A percentile compares a stretch with the other conserved stretches of the same genome.
These are phyloP conservation scores for Cynodonichthys magdalenae DNA, from an alignment of 2,797 vertebrate genomes.

Conservation along the genomic window DNA sequence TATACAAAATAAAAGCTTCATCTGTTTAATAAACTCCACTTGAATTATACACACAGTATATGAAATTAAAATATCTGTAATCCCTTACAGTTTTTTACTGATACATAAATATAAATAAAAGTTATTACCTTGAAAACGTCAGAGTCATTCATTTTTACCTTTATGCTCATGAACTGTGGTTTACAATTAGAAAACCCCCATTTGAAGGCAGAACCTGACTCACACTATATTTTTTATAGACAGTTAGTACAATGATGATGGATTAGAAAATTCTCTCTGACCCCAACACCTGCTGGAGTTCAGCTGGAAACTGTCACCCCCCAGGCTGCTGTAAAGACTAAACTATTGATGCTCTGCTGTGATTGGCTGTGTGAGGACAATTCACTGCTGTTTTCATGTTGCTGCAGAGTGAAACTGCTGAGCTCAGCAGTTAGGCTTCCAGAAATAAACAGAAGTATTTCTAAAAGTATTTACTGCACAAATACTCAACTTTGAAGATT, in stretches of 20 bases:
- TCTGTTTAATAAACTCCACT: no score
- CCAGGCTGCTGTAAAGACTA: conserved; percentile 41
- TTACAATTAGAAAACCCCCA: conserved; percentile 60
- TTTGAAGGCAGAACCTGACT: conserved; percentile 63
- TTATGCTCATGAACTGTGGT: conserved; percentile 50
- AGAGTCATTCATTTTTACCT: conserved; percentile 72
- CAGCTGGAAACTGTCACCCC: conserved; percentile 54
- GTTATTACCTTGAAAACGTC: conserved; percentile 73
- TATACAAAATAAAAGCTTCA: neutral
- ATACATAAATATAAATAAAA: conserved; percentile 21
- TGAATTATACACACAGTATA: no score
- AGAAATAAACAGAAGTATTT: conserved; percentile 60
- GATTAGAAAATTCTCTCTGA: conserved; percentile 76
- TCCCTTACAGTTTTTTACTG: neutral
- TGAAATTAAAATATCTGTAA: neutral
- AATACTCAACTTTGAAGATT: conserved; percentile 16
- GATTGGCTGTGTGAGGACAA: conserved; percentile 65
- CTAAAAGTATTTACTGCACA: conserved; percentile 56
- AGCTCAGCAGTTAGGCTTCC: conserved; percentile 76
- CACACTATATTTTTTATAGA: conserved; percentile 77
- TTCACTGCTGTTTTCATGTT: conserved; percentile 72
- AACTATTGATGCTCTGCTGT: conserved; percentile 45
- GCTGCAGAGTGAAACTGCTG: conserved; percentile 49
- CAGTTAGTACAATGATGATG: conserved; percentile 75
- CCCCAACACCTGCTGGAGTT: conserved; percentile 40